Percentiles rank a stretch among this genome's conserved stretches.
Conservation (phyloP, 2,888 invertebrate species). For the Orthosia incerta region DNA sequence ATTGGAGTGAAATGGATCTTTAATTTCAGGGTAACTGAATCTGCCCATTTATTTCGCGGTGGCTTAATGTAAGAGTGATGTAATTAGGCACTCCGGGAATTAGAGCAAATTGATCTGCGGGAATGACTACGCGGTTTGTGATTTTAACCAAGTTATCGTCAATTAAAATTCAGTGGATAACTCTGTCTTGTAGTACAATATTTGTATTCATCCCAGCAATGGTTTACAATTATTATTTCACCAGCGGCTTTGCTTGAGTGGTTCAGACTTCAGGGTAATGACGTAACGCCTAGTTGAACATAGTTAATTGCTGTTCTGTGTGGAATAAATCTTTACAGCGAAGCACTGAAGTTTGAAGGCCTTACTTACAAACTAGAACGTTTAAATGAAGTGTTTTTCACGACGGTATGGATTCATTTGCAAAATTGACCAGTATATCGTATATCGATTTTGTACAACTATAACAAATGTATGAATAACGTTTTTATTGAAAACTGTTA, state of each 20-base stretch:
- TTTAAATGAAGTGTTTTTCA: constrained; percentile 28
- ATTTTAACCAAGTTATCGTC: constrained; percentile 44
- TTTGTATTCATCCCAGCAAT: constrained; percentile 11
- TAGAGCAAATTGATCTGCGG: constrained; percentile 32
- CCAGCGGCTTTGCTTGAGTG: constrained; percentile 23
- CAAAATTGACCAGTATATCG: background rate
- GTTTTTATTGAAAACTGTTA: background rate
- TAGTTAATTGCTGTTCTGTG: constrained; percentile 42
- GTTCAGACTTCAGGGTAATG: constrained; percentile 29
- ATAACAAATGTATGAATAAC: background rate
- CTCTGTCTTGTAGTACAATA: constrained; percentile 6
- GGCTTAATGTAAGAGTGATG: constrained; percentile 38
- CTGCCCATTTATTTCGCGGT: constrained; percentile 19
- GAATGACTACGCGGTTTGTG: constrained; percentile 13
- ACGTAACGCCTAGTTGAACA: constrained; percentile 29
- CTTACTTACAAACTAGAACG: constrained; percentile 10
- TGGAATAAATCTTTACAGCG: constrained; percentile 32
- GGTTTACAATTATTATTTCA: constrained; percentile 37
- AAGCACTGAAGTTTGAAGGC: constrained; percentile 30
- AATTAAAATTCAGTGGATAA: constrained; percentile 23
- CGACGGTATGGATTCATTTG: background rate
- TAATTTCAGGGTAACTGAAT: constrained; percentile 42
- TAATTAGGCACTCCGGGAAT: constrained; percentile 47
- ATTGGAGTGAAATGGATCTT: constrained; percentile 26
- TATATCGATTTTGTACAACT: constrained; percentile 14